Base-by-base conservation (phyloP, 2,113 vertebrate species). In the Psettodes erumei region DNA sequence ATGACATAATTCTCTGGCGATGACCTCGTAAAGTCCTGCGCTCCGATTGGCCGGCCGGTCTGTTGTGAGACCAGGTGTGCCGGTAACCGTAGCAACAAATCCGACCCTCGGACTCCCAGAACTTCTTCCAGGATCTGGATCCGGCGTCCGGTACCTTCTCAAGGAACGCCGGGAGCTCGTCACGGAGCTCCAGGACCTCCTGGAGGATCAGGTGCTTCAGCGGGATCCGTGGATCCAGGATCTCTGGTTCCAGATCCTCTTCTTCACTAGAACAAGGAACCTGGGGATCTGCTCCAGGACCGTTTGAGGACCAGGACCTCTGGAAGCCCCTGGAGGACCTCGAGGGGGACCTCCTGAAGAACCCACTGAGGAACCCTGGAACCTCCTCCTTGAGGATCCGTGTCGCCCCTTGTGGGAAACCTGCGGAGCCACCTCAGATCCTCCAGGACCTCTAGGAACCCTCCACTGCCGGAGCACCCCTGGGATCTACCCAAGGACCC, bases 21-120 rank as follows among this genome's bases (percentile, higher is more conserved):
- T 61, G 71, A 76, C 68, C 27, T 79, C 62, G 69, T 72, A 6
- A n/a, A 2, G 65, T 12, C 25, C 42, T 18, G 63, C 25, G n/a
- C 25, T 76, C 54, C 74, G 73, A 85, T 73, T 83, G 79, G 82
- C 62, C 53, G n/a, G 21, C 35, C 13, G n/a, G 3, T 9, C 43
- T n/a, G 8, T 38, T 18, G n/a, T n/a, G n/a, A n/a, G n/a, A n/a
- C n/a, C n/a, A n/a, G n/a, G n/a, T n/a, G n/a, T 50, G 61, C 30
- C 10, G 53, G 73, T 84, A 48, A 60, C 77, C 71, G 42, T 71
- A 30, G 80, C 69, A 71, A 83, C 73, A 38, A 0, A n/a, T 5
- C 7, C 9, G 66, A 72, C 15, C 5, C 38, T 33, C 28, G 6
- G 25, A 4, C 33, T 45, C 10, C 65, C 5, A 51, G 25, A 15